These are phyloP conservation scores for Daboia siamensis DNA, from an alignment of 2,113 vertebrate genomes.

Conservation along the genomic window DNA sequence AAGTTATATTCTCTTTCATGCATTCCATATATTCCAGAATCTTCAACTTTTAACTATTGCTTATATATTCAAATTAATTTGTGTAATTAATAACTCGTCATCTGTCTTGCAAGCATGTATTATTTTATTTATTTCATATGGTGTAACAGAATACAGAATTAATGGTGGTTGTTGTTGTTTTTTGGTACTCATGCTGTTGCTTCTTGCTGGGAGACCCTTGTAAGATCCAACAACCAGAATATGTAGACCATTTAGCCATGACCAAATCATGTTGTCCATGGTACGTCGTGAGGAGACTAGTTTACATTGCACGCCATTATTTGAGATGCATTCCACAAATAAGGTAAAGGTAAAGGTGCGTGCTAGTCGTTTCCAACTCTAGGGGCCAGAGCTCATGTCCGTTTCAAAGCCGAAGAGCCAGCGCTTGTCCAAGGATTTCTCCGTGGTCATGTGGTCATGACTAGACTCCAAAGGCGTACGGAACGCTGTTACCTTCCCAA, in stretches of 20 bases:
- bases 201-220: not conserved
- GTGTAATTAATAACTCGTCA: not conserved
- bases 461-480: too few species aligned
- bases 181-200: not conserved
- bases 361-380: too few species aligned
- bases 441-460: too few species aligned
- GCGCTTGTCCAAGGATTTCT: too few species aligned
- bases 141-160: not conserved
- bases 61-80: not conserved
- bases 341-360: too few species aligned
- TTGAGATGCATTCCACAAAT: not conserved
- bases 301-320: not conserved
- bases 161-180: not conserved
- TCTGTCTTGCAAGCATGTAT: not conserved
- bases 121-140: not conserved
- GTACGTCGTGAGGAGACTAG: not conserved
- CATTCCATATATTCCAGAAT: not conserved
- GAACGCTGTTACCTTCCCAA: too few species aligned
- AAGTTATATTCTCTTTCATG: not conserved
- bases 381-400: too few species aligned
- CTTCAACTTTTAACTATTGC: not conserved
- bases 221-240: not conserved
- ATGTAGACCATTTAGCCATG: not conserved
- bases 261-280: not conserved
- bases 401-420: too few species aligned